These are phyloP conservation scores for Umimayanthus chanpuru DNA, from an alignment of 92 coral and sea anemone genomes.

Conservation along the genomic window DNA sequence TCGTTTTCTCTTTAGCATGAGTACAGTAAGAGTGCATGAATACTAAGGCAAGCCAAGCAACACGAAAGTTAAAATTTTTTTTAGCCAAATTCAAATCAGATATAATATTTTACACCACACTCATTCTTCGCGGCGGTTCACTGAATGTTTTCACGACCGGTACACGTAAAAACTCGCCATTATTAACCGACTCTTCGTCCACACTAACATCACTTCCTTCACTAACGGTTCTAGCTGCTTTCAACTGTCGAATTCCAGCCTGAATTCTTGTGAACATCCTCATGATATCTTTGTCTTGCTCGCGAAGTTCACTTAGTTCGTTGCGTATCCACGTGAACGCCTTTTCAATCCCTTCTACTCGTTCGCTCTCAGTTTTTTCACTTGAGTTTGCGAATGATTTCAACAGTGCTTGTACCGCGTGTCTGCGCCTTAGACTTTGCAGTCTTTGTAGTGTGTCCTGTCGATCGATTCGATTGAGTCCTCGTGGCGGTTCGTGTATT, in stretches of 20 bases:
- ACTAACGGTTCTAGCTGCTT: conserved; percentile 58
- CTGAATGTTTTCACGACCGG: conserved; percentile 31
- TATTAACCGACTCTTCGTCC: background rate
- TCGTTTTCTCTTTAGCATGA: background rate
- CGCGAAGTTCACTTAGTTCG: conserved; percentile 79
- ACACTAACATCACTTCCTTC: conserved; percentile 46
- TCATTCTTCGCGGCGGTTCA: conserved; percentile 40
- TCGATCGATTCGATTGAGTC: conserved; percentile 19
- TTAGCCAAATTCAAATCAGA: background rate
- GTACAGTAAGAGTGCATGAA: background rate
- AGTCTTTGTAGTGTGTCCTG: conserved; percentile 41
- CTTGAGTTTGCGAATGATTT: conserved; percentile 59
- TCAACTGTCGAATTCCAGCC: conserved; percentile 87
- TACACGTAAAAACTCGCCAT: background rate
- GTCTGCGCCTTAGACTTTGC: conserved; percentile 38
- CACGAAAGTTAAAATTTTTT: background rate
- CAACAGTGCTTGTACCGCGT: conserved; percentile 65
- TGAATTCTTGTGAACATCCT: conserved; percentile 83
- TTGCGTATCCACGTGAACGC: conserved; percentile 87
- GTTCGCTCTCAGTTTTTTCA: conserved; percentile 69
- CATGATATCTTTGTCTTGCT: conserved; percentile 91
- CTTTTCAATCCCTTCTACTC: conserved; percentile 72
- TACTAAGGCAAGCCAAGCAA: background rate
- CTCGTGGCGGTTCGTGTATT: conserved; percentile 37
- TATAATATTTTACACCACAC: background rate